Evolutionary conservation across 2,888 invertebrate genomes (phyloP).

Genomic region (Synanthedon vespiformis): DNA sequence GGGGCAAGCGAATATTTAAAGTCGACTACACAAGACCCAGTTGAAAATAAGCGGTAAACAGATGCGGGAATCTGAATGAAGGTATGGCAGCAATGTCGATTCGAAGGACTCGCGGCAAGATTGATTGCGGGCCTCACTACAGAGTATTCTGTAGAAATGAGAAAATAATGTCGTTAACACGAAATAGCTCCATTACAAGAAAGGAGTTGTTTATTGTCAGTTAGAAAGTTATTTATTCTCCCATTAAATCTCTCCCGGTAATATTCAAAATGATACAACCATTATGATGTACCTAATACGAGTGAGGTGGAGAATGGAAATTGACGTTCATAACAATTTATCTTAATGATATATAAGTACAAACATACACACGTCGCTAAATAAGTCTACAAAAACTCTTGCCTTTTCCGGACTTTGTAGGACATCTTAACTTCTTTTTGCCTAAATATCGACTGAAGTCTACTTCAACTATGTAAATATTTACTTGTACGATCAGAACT

Average conservation of each 20-base stretch:
- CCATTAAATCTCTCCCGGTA: conserved; percentile 4
- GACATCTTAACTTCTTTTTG: not conserved
- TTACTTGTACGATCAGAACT: not conserved
- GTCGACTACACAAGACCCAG: not conserved
- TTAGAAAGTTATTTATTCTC: conserved; percentile 16
- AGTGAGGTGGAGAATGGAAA: too few species aligned
- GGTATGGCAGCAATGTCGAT: conserved; percentile 8
- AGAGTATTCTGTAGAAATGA: conserved; percentile 21
- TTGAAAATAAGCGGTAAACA: not conserved
- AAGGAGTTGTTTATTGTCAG: conserved; percentile 18
- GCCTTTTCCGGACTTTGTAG: not conserved
- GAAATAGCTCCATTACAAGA: conserved; percentile 27
- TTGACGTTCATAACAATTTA: too few species aligned
- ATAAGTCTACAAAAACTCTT: too few species aligned
- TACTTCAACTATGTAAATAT: too few species aligned
- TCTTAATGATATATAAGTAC: too few species aligned
- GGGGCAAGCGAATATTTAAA: too few species aligned
- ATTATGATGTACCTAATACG: too few species aligned
- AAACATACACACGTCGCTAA: too few species aligned
- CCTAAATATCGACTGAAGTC: too few species aligned
- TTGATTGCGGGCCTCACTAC: conserved; percentile 20
- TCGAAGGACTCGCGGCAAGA: conserved; percentile 20
- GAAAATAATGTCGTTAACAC: conserved; percentile 31
- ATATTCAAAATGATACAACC: not conserved
- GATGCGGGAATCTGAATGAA: not conserved